Percentiles rank a stretch among this genome's conserved stretches.
Evolutionary conservation across 2,888 invertebrate species (phyloP).

Genomic region (Amblyteles armatorius): DNA sequence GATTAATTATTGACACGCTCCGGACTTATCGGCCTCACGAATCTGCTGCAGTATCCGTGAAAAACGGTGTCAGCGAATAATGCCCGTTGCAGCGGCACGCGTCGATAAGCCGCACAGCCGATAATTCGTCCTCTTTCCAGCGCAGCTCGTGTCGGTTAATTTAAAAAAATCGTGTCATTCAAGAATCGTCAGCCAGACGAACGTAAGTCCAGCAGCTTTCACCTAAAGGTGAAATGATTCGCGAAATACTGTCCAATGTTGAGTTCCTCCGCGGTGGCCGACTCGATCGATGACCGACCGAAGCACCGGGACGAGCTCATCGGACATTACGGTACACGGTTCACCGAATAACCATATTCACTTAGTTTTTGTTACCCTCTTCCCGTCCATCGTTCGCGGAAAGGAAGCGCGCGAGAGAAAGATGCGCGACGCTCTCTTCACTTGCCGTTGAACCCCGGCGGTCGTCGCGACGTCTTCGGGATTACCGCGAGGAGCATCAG

Average conservation of each 20-base stretch:
- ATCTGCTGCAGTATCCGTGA: conserved; percentile 72
- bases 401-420: conserved; percentile 36
- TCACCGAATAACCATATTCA: conserved; percentile 69
- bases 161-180: neutral
- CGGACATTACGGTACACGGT: conserved; percentile 60
- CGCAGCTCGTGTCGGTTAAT: neutral
- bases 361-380: conserved; percentile 50
- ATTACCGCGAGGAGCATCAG: conserved; percentile 68
- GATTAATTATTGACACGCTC: conserved; percentile 83
- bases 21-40: conserved; percentile 71
- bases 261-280: neutral
- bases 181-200: neutral
- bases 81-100: neutral
- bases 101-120: neutral
- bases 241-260: neutral
- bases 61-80: conserved; percentile 61
- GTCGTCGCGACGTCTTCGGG: conserved; percentile 60
- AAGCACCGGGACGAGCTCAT: conserved; percentile 50
- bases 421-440: conserved; percentile 57
- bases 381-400: conserved; percentile 10
- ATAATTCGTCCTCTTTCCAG: neutral
- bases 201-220: neutral
- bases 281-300: conserved; percentile 27
- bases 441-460: conserved; percentile 61
- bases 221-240: neutral